These are phyloP conservation scores for Athetis lepigone DNA, from an alignment of 2,888 invertebrate genomes.

Conservation along the genomic window DNA sequence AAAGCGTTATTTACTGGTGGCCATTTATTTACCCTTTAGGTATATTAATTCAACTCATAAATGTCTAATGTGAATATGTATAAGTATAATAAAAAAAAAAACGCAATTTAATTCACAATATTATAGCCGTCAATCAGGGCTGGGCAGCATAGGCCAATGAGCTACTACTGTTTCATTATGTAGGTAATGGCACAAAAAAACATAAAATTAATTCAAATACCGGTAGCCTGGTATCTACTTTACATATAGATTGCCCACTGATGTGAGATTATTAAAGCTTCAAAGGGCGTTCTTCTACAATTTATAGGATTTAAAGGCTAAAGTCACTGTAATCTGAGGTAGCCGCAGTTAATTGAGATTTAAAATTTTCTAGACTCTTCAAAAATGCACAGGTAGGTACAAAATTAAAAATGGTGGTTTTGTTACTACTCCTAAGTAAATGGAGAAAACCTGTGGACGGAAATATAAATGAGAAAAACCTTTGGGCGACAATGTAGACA, in stretches of 20 bases:
- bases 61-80: no score
- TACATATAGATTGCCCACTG: conserved; percentile 54
- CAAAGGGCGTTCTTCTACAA: conserved; percentile 25
- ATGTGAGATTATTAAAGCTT: conserved; percentile 51
- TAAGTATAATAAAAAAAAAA: no score
- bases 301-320: conserved; percentile 43
- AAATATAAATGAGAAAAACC: conserved; percentile 23
- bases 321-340: conserved; percentile 23
- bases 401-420: background rate
- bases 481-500: conserved; percentile 11
- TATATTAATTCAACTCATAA: background rate
- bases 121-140: conserved; percentile 22
- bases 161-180: conserved; percentile 37
- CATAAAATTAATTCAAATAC: conserved; percentile 47
- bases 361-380: background rate
- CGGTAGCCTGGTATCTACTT: conserved; percentile 43
- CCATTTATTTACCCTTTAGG: background rate
- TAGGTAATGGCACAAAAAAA: conserved; percentile 26
- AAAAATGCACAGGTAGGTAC: background rate
- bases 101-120: conserved; percentile 17
- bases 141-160: conserved; percentile 15
- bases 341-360: background rate
- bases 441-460: background rate
- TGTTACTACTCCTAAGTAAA: background rate
- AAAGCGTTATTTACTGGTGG: background rate